Base-by-base conservation (phyloP, 2,888 invertebrate genomes). In the Cataglyphis livida region DNA sequence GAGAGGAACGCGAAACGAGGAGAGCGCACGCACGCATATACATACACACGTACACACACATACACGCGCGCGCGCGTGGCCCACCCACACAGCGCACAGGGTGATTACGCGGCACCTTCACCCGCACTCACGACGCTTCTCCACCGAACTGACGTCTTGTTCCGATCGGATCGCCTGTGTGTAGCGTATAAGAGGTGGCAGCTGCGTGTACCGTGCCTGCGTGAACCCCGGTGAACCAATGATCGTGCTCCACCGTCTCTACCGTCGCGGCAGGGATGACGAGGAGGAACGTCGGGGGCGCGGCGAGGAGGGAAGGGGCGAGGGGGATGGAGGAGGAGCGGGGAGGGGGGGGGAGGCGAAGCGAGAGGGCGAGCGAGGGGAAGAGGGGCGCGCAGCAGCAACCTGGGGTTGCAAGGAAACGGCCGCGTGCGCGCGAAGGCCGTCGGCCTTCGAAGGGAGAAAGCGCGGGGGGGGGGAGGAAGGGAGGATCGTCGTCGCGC, bases 201-300 rank as follows among this genome's bases (percentile, higher is more conserved):
- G 92, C 91, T 91, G 93, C 91, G 92, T 92, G 91, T 89, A 87
- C 87, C 92, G 92, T 93, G 92, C 90, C 91, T 91, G 91, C 92
- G 92, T 90, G 91, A 91, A 92, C 92, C 92, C 92, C 92, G 92
- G 93, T 91, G 93, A 93, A 94, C 94, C 93, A 93, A 94, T 93
- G 93, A 92, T 92, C 91, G 92, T 91, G 92, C 90, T 90, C 90
- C 90, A 85, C 83, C 78, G 62, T 32, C 32, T 76, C 32, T 76
- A 86, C 81, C 89, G 90, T 82, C 82, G 89, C 70, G 90, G 90
- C 90, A 90, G 90, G 90, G 90, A 90, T 90, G 90, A 86, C 89
- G 90, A n/a, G 84, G 64, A 73, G 41, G 66, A 35, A 35, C 25
- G 82, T 85, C 84, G 86, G 82, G 85, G 85, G 84, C 25, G 25